phyloP scores from a whole-genome alignment of 2,797 vertebrate species.

The Lithobates sylvaticus region DNA sequence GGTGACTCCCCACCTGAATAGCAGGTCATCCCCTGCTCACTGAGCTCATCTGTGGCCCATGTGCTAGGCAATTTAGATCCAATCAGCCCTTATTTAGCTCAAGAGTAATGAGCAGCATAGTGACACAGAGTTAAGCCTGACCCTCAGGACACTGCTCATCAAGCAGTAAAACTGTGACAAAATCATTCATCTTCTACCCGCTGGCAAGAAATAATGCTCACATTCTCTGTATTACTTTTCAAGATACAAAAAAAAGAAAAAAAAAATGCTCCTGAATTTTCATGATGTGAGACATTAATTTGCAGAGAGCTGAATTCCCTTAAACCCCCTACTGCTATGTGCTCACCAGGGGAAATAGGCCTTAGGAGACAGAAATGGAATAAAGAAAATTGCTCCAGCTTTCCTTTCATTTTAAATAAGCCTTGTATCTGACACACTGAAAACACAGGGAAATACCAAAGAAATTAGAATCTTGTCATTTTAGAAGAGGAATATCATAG shows the following conservation, averaged over 20 bases:
- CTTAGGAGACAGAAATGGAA: conserved; percentile 87
- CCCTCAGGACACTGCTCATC: conserved; percentile 89
- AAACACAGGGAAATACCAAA: conserved; percentile 76
- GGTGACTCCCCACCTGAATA: conserved; percentile 88
- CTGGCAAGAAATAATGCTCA: conserved; percentile 89
- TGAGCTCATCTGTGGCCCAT: conserved; percentile 86
- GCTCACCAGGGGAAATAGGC: conserved; percentile 84
- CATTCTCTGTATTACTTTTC: conserved; percentile 88
- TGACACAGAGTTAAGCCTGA: conserved; percentile 90
- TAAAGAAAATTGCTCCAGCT: conserved; percentile 88
- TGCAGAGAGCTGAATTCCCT: conserved; percentile 87
- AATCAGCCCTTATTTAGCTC: conserved; percentile 90
- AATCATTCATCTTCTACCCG: conserved; percentile 89
- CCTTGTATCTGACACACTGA: conserved; percentile 80
- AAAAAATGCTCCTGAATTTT: conserved; percentile 83
- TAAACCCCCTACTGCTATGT: conserved; percentile 86
- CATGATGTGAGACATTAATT: conserved; percentile 89
- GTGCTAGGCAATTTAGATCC: conserved; percentile 89
- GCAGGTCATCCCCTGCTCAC: conserved; percentile 86
- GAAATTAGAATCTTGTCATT: conserved; percentile 62
- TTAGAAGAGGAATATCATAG: conserved; percentile 38
- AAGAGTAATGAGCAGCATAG: conserved; percentile 90
- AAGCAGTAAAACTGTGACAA: conserved; percentile 89
- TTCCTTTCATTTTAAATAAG: conserved; percentile 89
- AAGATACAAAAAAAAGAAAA: conserved; percentile 74